phyloP scores from a whole-genome alignment of 2,113 vertebrate genomes.

The Cynoglossus semilaevis region DNA sequence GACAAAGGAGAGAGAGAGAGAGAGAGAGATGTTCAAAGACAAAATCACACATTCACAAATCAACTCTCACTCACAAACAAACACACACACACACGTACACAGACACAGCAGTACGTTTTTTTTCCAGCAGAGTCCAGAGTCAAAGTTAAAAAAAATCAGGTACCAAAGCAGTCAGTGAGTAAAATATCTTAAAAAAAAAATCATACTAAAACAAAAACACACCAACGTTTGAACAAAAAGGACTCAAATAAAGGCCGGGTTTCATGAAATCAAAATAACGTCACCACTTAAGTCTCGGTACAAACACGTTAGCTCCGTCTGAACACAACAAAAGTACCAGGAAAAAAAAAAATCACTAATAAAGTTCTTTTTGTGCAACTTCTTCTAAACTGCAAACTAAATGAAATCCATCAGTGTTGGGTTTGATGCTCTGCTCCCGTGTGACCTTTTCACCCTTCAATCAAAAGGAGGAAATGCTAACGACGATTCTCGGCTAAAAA shows the following conservation, averaged over 20 bases:
- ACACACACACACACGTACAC: neutral
- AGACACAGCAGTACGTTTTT: constrained; percentile 46
- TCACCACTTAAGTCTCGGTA: constrained; percentile 7
- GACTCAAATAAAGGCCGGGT: constrained; percentile 21
- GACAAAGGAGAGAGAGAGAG: constrained; percentile 15
- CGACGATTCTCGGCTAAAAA: neutral
- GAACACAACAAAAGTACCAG: constrained; percentile 36
- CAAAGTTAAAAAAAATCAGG: constrained; percentile 36
- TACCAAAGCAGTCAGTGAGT: constrained; percentile 23
- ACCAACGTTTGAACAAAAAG: constrained; percentile 15
- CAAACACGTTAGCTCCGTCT: constrained; percentile 8
- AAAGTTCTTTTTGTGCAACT: constrained; percentile 27
- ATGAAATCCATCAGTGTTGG: neutral
- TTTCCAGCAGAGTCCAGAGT: constrained; percentile 51
- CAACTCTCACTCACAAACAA: constrained; percentile 9
- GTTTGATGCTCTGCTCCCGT: constrained; percentile 15
- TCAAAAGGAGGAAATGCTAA: neutral
- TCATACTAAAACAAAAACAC: constrained; percentile 23
- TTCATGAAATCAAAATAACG: constrained; percentile 33
- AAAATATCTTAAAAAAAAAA: constrained; percentile 26
- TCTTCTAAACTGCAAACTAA: constrained; percentile 21
- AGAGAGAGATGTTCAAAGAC: constrained; percentile 9
- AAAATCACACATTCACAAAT: neutral
- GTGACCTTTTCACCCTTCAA: constrained; percentile 10
- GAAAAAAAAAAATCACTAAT: neutral